Conservation (phyloP, 2,113 vertebrate genomes). For the Atractosteus spatula region DNA sequence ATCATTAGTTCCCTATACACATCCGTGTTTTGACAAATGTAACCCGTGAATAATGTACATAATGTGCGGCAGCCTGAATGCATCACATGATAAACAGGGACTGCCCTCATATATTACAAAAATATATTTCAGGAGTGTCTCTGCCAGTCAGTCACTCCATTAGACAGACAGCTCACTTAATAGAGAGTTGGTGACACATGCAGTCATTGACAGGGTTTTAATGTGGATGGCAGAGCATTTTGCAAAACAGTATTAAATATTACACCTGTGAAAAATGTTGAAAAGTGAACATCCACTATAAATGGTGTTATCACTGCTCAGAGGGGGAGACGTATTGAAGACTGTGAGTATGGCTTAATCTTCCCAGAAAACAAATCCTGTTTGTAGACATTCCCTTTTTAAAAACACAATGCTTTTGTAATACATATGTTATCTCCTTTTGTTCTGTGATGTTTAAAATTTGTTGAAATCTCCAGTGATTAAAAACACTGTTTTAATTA, state of each 20-base stretch:
- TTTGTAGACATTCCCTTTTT: not conserved
- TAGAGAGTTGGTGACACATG: slow-evolving; percentile 39
- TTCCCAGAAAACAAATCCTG: no score
- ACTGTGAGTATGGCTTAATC: slow-evolving; percentile 9
- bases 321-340: not conserved
- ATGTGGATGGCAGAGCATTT: slow-evolving; percentile 40
- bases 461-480: no score
- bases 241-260: slow-evolving; percentile 47
- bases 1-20: slow-evolving; percentile 91
- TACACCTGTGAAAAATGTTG: slow-evolving; percentile 40
- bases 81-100: slow-evolving; percentile 88
- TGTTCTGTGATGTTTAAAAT: not conserved
- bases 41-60: slow-evolving; percentile 87
- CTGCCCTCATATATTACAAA: slow-evolving; percentile 64
- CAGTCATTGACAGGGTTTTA: slow-evolving; percentile 39
- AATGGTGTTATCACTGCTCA: slow-evolving; percentile 17
- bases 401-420: not conserved
- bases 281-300: slow-evolving; percentile 23
- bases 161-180: slow-evolving; percentile 46
- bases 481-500: no score
- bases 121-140: slow-evolving; percentile 47
- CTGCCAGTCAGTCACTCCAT: slow-evolving; percentile 52
- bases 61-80: slow-evolving; percentile 78
- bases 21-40: slow-evolving; percentile 94
- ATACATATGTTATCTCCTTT: not conserved